Evolutionary conservation across 2,797 vertebrate genomes (phyloP).

Genomic region (Syndactyla subalaris): DNA sequence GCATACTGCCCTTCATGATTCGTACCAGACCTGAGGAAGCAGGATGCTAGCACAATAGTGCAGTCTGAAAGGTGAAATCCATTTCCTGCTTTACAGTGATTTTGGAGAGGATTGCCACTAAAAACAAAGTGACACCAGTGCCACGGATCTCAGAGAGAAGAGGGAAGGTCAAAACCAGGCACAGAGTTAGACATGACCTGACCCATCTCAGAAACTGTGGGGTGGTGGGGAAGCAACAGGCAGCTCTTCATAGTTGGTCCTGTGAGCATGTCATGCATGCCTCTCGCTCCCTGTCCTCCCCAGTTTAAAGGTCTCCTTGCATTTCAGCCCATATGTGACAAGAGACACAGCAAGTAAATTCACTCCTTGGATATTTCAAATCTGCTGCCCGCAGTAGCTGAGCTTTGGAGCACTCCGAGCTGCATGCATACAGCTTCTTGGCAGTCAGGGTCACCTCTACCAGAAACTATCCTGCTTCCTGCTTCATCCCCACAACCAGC

Average conservation of each 20-base stretch:
- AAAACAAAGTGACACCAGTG: background rate
- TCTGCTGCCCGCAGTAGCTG: accelerated
- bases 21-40: background rate
- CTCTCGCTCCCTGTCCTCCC: background rate
- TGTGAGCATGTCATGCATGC: accelerated
- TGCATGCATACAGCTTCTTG: background rate
- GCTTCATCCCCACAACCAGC: background rate
- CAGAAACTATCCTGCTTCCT: background rate
- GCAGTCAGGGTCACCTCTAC: background rate
- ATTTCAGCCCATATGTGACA: background rate
- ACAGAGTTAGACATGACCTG: background rate
- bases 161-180: background rate
- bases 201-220: background rate
- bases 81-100: background rate
- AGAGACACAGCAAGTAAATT: background rate
- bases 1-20: accelerated
- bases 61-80: background rate
- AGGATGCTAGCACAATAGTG: background rate
- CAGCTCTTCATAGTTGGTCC: background rate
- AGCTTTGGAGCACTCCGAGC: background rate
- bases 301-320: background rate
- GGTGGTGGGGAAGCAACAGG: background rate
- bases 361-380: background rate
- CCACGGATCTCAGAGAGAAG: accelerated
- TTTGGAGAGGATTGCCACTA: background rate